Percentiles rank a stretch among this genome's conserved stretches.
Evolutionary conservation across 2,113 vertebrate species (phyloP).

Genomic region (Piprites chloris): DNA sequence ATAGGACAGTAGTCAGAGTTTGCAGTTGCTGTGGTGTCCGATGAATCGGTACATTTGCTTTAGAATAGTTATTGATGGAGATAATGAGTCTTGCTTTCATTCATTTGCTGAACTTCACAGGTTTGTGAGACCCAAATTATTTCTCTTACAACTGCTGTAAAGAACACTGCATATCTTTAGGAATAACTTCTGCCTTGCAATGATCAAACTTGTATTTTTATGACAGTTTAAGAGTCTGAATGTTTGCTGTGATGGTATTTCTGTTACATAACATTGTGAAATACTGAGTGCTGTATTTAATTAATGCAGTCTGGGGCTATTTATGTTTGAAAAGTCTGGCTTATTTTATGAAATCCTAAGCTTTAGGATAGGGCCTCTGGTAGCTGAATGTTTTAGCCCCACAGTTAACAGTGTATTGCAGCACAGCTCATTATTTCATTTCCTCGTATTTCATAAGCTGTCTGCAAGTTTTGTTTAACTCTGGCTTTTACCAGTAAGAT

Average conservation of each 20-base stretch:
- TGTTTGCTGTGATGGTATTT: not conserved
- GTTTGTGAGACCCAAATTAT: not conserved
- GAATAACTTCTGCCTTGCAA: not conserved
- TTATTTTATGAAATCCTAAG: not conserved
- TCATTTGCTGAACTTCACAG: not conserved
- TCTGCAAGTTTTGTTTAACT: not conserved
- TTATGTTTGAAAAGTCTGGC: not conserved
- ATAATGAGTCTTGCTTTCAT: not conserved
- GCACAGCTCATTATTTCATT: not conserved
- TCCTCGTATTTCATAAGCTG: conserved; percentile 1
- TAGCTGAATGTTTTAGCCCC: not conserved
- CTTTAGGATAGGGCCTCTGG: not conserved
- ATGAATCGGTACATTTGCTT: not conserved
- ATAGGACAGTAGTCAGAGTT: not conserved
- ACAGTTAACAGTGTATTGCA: not conserved
- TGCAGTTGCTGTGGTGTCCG: not conserved
- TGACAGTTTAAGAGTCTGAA: not conserved
- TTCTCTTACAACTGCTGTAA: not conserved
- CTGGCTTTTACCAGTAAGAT: not conserved
- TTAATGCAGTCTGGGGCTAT: not conserved
- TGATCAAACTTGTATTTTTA: not conserved
- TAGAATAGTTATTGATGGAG: not conserved
- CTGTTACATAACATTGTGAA: not conserved
- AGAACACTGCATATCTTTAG: not conserved
- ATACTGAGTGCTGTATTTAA: not conserved